Evolutionary conservation across 2,888 invertebrate genomes (phyloP), one percentile per base, ranked within the genome.

Genomic region (Nomada flava): DNA sequence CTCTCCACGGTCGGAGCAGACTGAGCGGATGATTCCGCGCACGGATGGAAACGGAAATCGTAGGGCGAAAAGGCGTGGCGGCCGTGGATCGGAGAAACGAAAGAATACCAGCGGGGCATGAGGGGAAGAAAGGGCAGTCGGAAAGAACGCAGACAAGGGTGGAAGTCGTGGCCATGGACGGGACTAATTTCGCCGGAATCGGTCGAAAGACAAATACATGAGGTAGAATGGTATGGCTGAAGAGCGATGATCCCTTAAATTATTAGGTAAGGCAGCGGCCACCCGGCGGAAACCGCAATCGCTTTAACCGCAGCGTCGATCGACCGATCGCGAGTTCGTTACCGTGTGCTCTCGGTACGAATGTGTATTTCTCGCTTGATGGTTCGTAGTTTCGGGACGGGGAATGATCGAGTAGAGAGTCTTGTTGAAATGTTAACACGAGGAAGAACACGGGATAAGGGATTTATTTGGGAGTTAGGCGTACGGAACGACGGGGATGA

Each of bases 21-120:
- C 68, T 20, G 76, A 65, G 50, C 65, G 60, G 77, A 76, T 67
- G 73, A 72, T 60, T 65, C 55, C 74, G 47, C 52, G 44, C 23
- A 18, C 62, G 50, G 67, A 72, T 44, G 20, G 53, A 13, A 42
- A 55, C 63, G 59, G 75, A 73, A 82, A 87, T 80, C 80, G 78
- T 26, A 55, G 52, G 44, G 70, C 72, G 68, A 76, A 77, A 69
- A 68, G 62, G 62, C 64, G 72, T 64, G 63, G 55, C 47, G 50
- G 44, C 42, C 74, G 74, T 75, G 83, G 82, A 74, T 73, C 67
- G 42, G 18, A 44, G 67, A n/a, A 23, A 60, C 20, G 23, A 36
- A 63, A 52, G 53, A 42, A 60, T 55, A 44, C 53, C 23, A 47
- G 29, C 57, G 59, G 64, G 42, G 23, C 5, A 20, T n/a, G 26